phyloP scores from a whole-genome alignment of 2,113 vertebrate species.

The Tachysurus fulvidraco region DNA sequence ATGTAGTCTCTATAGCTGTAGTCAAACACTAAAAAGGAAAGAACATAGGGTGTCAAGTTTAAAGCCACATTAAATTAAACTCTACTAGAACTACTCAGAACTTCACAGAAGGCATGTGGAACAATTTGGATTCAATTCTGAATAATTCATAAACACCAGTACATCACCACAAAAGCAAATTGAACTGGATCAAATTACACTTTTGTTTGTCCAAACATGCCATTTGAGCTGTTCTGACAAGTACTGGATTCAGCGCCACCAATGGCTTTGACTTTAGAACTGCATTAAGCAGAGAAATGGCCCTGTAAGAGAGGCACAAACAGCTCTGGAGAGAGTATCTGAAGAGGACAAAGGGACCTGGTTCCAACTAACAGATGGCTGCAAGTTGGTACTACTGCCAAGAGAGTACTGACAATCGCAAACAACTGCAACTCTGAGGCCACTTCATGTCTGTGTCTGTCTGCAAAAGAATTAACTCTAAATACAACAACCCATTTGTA shows the following conservation, averaged over 20 bases:
- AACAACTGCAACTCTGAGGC: conserved; percentile 1
- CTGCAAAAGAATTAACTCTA: neutral
- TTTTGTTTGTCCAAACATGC: conserved; percentile 17
- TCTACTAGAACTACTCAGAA: no score
- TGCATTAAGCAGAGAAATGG: conserved; percentile 17
- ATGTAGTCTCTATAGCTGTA: conserved; percentile 94
- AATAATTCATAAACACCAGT: neutral
- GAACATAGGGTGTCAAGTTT: conserved; percentile 47
- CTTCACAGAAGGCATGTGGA: neutral
- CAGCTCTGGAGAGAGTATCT: neutral
- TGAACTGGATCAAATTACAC: neutral
- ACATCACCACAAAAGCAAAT: neutral
- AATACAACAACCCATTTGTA: neutral
- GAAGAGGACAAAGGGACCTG: conserved; percentile 4
- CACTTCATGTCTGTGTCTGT: neutral
- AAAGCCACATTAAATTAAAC: no score
- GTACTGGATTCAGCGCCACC: neutral
- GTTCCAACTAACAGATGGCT: conserved; percentile 48
- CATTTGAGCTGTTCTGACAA: neutral
- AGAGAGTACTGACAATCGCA: conserved; percentile 13
- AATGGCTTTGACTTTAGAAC: conserved; percentile 1
- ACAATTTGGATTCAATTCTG: neutral
- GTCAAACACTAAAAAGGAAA: conserved; percentile 85
- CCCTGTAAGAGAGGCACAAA: conserved; percentile 1
- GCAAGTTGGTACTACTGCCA: conserved; percentile 8